Base-by-base conservation (phyloP, 2,888 invertebrate species). In the Pollenia amentaria region DNA sequence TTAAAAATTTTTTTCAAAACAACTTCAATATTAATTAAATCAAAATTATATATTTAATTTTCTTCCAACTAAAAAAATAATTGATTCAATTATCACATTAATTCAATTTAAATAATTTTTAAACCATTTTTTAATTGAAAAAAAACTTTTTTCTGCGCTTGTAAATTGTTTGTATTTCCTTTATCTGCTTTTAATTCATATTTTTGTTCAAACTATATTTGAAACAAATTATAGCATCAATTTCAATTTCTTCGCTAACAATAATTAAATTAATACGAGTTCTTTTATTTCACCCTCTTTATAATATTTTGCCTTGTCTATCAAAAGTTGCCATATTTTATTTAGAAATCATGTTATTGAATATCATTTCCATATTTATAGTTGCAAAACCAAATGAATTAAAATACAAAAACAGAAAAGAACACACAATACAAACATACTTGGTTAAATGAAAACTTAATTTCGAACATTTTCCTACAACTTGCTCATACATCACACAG, bases 361-460 rank as follows among this genome's bases (percentile, higher is more conserved):
- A 87, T 87, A 87, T 77, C 65, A 87, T 87, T 87, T 87, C 80
- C 87, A 87, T 87, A 84, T 86, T 87, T 87, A 80, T 80, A 80
- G 67, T 76, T 84, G 79, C 40, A 21, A 80, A 79, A 70, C 12
- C 8, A 51, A 62, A 60, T 29, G 29, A 29, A 6, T 29, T 29
- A 78, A 62, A 60, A 67, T 67, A 67, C 46, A 83, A 77, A n/a
- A 53, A 60, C 64, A 40, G 44, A 12, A 65, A 65, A 73, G 44
- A 64, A 42, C 44, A 42, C 10, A 29, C 18, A 48, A 42, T 57
- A 10, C 38, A 81, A 84, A 84, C 57, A 64, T 76, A 75, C 40
- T 51, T 82, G 42, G 65, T 46, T 29, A 65, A 73, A 29, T 67
- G 29, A 57, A 38, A 29, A 10, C 40, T 70, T 9, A 42, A 42